Base-by-base conservation (phyloP, 2,797 vertebrate genomes). In the Sebastiscus tertius region DNA sequence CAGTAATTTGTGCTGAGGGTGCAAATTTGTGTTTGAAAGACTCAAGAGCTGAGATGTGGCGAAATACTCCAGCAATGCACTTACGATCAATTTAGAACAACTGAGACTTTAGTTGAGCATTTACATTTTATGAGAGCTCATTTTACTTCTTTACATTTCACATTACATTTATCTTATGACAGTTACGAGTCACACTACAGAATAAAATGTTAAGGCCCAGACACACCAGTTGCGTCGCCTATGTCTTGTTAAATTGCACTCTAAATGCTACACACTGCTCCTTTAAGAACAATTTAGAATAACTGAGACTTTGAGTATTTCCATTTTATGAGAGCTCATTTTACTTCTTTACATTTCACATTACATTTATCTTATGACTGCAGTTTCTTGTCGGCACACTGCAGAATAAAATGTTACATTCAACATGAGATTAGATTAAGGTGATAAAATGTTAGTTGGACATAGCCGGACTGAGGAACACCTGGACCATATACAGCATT, bases 1-100 rank as follows among this genome's bases (percentile, higher is more conserved):
- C 18, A 39, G 42, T 59, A 4, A 77, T 91, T 90, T 88, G 77
- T 82, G 90, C 76, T 82, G 81, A 84, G 75, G 24, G 58, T 63
- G 84, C 56, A 86, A 55, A 85, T 88, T 58, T 79, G 31, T 62
- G 58, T 78, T 77, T 29, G 8, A 64, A 13, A 66, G 39, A 33
- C n/a, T 39, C 18, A 24, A 11, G 52, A 81, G 58, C 65, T 62
- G 54, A 14, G 20, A 80, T 52, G 77, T 42, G 58, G 29, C 27
- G 39, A 85, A 64, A 79, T 56, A 39, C 26, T 34, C 7, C 16
- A 58, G 63, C 18, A 9, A 20, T 46, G 62, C 34, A 59, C 61
- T 81, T 58, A 31, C 16, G 26, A 79, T 65, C 4, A 42, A 22
- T 55, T 71, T 63, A n/a, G 22, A 73, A 36, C 79, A 26, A 69